Percentiles rank a stretch among this genome's conserved stretches.
These are phyloP conservation scores for Oscheius sp. DNA, from an alignment of 2,888 invertebrate species.

Conservation along the genomic window DNA sequence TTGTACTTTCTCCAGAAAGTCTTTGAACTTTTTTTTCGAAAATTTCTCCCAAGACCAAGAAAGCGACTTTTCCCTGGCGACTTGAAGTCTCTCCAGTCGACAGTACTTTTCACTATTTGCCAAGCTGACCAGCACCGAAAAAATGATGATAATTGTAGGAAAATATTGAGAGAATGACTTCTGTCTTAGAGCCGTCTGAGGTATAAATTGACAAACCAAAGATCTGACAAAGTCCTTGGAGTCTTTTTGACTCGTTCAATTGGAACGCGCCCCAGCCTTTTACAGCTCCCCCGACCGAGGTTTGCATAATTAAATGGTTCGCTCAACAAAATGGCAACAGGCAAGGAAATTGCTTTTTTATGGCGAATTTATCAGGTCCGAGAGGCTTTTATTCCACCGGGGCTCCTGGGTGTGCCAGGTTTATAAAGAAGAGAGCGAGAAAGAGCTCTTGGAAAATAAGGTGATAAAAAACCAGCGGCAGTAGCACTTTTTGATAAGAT, in stretches of 20 bases:
- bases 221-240: neutral
- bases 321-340: neutral
- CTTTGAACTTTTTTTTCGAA: neutral
- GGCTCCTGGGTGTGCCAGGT: neutral
- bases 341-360: constrained; percentile 1
- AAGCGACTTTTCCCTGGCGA: too few relatives aligned
- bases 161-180: too few relatives aligned
- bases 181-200: neutral
- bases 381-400: neutral
- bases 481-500: constrained; percentile 15
- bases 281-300: constrained; percentile 13
- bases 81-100: constrained; percentile 3
- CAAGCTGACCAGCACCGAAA: constrained; percentile 6
- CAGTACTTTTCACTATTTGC: neutral
- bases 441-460: neutral
- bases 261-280: neutral
- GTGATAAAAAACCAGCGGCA: too few relatives aligned
- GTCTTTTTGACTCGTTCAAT: neutral
- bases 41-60: too few relatives aligned
- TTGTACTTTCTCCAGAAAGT: neutral
- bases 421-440: neutral
- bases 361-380: neutral
- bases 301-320: constrained; percentile 9
- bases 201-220: neutral
- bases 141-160: constrained; percentile 6